Conservation (phyloP, 2,888 invertebrate genomes). For the Pyrgus malvae region DNA sequence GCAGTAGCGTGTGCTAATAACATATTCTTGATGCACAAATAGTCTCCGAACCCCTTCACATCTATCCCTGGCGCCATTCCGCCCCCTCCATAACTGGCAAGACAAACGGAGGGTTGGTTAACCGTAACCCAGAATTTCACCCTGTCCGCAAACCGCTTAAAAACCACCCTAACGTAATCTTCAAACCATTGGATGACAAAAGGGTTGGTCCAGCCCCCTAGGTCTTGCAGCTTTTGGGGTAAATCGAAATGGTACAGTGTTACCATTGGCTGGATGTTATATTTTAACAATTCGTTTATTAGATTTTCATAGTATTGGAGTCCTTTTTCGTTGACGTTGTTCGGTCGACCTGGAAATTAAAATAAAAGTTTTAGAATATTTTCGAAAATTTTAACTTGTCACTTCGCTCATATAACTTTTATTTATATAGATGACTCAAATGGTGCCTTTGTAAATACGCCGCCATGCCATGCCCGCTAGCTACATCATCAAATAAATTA, state of each 20-base stretch:
- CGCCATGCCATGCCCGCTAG: no score
- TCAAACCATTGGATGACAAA: slow-evolving; percentile 63
- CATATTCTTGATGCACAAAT: slow-evolving; percentile 77
- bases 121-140: slow-evolving; percentile 83
- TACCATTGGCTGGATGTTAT: slow-evolving; percentile 60
- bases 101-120: slow-evolving; percentile 80
- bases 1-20: slow-evolving; percentile 82
- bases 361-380: no score
- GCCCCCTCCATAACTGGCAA: slow-evolving; percentile 67
- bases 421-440: no score
- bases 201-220: slow-evolving; percentile 64
- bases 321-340: slow-evolving; percentile 61
- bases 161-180: slow-evolving; percentile 69
- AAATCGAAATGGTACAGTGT: slow-evolving; percentile 63
- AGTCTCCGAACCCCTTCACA: slow-evolving; percentile 67
- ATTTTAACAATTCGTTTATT: slow-evolving; percentile 68
- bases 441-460: no score
- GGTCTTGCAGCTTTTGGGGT: slow-evolving; percentile 57
- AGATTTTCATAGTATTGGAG: slow-evolving; percentile 80
- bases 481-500: no score
- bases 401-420: no score
- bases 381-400: no score
- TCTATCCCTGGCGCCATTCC: slow-evolving; percentile 56
- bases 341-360: slow-evolving; percentile 6
- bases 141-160: slow-evolving; percentile 65